Percentiles rank a stretch among this genome's conserved stretches.
Evolutionary conservation across 2,888 invertebrate genomes (phyloP).

Genomic region (Plebejus melissa): DNA sequence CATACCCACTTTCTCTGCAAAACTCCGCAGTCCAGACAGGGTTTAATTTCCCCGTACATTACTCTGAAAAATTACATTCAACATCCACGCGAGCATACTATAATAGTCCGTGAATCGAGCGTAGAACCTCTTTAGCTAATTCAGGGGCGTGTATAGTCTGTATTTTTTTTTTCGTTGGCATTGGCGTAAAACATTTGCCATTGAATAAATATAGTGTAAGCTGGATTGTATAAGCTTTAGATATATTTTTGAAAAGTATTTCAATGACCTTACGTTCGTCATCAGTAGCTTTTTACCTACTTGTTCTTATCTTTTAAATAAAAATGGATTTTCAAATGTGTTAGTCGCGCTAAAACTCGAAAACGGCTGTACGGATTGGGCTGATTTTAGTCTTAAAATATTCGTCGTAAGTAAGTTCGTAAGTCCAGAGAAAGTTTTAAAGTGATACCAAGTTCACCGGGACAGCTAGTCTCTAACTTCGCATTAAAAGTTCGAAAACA

Average conservation of each 20-base stretch:
- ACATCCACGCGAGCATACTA: conserved; percentile 25
- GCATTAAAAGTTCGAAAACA: too few species aligned
- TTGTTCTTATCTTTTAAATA: too few species aligned
- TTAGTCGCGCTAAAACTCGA: too few species aligned
- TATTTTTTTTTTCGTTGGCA: conserved; percentile 20
- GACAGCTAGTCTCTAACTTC: too few species aligned
- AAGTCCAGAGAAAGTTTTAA: too few species aligned
- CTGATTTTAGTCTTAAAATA: too few species aligned
- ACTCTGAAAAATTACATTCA: conserved; percentile 23
- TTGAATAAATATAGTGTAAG: conserved; percentile 13
- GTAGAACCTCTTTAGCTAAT: conserved; percentile 24
- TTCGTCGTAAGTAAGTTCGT: too few species aligned
- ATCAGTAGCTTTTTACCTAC: not conserved
- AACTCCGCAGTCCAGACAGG: conserved; percentile 15
- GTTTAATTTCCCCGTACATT: conserved; percentile 16
- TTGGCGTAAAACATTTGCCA: conserved; percentile 24
- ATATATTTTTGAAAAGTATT: not conserved
- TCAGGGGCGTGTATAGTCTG: conserved; percentile 24
- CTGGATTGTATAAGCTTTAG: not conserved
- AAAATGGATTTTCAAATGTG: too few species aligned
- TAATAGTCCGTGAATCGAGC: conserved; percentile 23
- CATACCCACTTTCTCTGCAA: conserved; percentile 18
- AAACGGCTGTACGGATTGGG: too few species aligned
- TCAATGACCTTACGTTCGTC: not conserved
- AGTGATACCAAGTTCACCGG: too few species aligned